These are phyloP conservation scores for Galago senegalensis DNA, from an alignment of 2,797 vertebrate genomes.

Conservation along the genomic window DNA sequence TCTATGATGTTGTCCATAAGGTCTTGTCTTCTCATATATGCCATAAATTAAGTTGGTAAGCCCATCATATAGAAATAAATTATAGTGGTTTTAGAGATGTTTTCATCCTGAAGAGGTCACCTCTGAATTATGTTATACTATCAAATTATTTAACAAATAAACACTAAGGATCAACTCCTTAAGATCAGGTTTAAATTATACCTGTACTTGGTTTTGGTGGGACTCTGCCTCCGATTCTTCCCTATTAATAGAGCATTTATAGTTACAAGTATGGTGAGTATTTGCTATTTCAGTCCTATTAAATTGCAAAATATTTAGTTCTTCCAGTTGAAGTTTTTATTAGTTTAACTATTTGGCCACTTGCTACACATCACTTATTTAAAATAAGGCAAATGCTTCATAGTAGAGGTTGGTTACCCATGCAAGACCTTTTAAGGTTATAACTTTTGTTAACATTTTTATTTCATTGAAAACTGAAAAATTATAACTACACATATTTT, in stretches of 20 bases:
- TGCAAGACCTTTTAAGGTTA: not conserved
- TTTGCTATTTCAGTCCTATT: not conserved
- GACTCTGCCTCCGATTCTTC: not conserved
- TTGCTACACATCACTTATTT: not conserved
- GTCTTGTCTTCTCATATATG: not conserved
- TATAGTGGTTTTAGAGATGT: not conserved
- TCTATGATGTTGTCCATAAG: not conserved
- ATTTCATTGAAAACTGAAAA: not conserved
- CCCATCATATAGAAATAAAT: not conserved
- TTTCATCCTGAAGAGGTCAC: not conserved
- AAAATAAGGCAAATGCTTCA: not conserved
- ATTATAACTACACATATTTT: not conserved
- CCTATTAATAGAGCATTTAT: not conserved
- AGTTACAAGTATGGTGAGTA: not conserved
- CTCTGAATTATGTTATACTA: not conserved
- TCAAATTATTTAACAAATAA: not conserved
- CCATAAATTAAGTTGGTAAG: not conserved
- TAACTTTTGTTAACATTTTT: not conserved
- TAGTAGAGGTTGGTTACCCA: not conserved
- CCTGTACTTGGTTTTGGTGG: not conserved
- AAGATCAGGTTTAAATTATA: not conserved
- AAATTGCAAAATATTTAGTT: not conserved
- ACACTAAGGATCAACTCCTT: not conserved
- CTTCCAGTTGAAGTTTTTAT: not conserved
- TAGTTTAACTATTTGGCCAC: not conserved